phyloP scores from a whole-genome alignment of 1,140 invertebrate genomes.

The Melipona quadrifasciata region DNA sequence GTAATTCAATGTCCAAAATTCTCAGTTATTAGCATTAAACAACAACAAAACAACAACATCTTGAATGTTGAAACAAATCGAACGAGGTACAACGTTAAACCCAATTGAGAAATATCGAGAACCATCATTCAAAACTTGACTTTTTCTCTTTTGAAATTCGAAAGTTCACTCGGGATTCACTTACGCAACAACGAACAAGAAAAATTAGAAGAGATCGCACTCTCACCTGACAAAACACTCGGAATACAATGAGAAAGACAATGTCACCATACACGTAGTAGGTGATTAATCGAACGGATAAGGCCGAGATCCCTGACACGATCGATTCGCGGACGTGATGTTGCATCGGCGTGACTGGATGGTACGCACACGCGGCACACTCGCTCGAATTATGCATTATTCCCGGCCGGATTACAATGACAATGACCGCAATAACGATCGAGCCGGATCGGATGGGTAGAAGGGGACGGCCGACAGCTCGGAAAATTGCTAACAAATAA shows the following conservation, averaged over 20 bases:
- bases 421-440: conserved; percentile 72
- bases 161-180: too few species aligned
- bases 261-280: neutral
- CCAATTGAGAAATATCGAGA: too few species aligned
- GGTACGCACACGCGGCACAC: conserved; percentile 54
- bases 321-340: conserved; percentile 47
- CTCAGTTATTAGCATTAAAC: too few species aligned
- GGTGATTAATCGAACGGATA: conserved; percentile 30
- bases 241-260: neutral
- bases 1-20: too few species aligned
- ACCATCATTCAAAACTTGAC: too few species aligned
- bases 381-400: conserved; percentile 65
- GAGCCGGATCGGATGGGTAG: conserved; percentile 62
- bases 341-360: conserved; percentile 40
- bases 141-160: too few species aligned
- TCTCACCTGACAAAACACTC: too few species aligned
- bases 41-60: too few species aligned
- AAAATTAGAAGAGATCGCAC: too few species aligned
- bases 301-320: conserved; percentile 7
- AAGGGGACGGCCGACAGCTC: conserved; percentile 61
- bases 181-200: too few species aligned
- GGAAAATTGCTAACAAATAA: conserved; percentile 73
- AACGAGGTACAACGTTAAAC: too few species aligned
- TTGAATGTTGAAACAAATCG: too few species aligned
- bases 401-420: conserved; percentile 67